Evolutionary conservation across 2,113 vertebrate species (phyloP), one percentile per base, ranked within the genome.

Genomic region (Microtus montanus): DNA sequence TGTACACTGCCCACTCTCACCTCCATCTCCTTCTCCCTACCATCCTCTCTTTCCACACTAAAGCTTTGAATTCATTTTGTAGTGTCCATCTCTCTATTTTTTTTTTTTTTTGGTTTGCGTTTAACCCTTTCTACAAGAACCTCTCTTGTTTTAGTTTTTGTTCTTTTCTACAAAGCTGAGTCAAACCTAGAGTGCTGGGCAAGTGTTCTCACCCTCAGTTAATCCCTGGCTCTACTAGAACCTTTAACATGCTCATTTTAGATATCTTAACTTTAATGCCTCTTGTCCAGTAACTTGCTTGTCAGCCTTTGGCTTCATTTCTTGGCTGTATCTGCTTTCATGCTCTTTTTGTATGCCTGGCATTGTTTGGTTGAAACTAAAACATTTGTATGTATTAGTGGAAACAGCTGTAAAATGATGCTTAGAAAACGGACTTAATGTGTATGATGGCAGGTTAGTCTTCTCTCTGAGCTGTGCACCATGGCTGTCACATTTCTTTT

Each of bases 321-420:
- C 35, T 91, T 70, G 13, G 74, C 19, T 5, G 12, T 75, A 2
- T 78, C 3, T 47, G 44, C 2, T 38, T 70, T 96, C 11, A 13
- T 87, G 6, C 35, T 77, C 70, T 74, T 68, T 20, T 20, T 89
- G 10, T 85, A 8, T 58, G 26, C 54, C 26, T 89, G 58, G 2
- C 82, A 49, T 22, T 52, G 63, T 82, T 79, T 92, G 58, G 33
- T 90, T 85, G 58, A 90, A 95, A 88, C 24, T 8, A 52, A n/a
- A 80, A 61, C n/a, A 70, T 70, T 71, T 95, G 6, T 24, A 2
- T 86, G 54, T 52, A 73, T 52, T 9, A 0, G 64, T 47, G 44
- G 78, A 88, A 28, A 71, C 61, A 26, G 8, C 47, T 26, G 47
- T 47, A 61, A 83, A 86, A 58, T 83, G 52, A 63, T 88, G 26